Base-by-base conservation (phyloP, 2,113 vertebrate genomes). In the Grallaria varia region DNA sequence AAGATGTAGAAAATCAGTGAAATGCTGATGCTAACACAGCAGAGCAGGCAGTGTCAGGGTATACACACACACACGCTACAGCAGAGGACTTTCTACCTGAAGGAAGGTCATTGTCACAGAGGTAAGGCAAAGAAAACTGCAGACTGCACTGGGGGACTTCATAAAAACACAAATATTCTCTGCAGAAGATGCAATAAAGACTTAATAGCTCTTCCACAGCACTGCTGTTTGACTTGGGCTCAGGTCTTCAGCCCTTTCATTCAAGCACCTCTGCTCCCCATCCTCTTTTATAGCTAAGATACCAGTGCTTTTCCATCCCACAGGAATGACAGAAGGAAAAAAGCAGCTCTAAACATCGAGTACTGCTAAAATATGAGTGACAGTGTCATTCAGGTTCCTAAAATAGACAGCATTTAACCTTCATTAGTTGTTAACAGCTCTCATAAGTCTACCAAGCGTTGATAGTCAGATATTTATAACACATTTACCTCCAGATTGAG, bases 381-480 rank as follows among this genome's bases (percentile, higher is more conserved):
- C 79, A 31, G 44, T 40, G 64, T 63, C 95, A 85, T 86, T 77
- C 44, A 62, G 60, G 40, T 58, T 94, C 95, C 83, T 60, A 86
- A 94, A 96, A 96, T 75, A 96, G 90, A 88, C 20, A 68, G 68
- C 30, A 64, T 94, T 94, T 95, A 97, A 94, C 79, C 64, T 94
- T 95, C 83, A 91, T 92, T 92, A 96, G 92, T 16, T 91, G 64
- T 76, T 86, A 90, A 95, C 76, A 89, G 89, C 94, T 88, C 94
- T 96, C 56, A 0, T 49, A 94, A 93, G 62, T 72, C 90, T 93
- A 91, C 56, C 62, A 83, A 76, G 74, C 78, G 64, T 33, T 87
- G 79, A 80, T 92, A 83, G 67, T 93, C 24, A 2, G 85, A 77
- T 95, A 94, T 93, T 94, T 92, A 56, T 94, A 95, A 89, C 69